phyloP scores from a whole-genome alignment of 2,888 invertebrate genomes.

The Megamerina dolium region DNA sequence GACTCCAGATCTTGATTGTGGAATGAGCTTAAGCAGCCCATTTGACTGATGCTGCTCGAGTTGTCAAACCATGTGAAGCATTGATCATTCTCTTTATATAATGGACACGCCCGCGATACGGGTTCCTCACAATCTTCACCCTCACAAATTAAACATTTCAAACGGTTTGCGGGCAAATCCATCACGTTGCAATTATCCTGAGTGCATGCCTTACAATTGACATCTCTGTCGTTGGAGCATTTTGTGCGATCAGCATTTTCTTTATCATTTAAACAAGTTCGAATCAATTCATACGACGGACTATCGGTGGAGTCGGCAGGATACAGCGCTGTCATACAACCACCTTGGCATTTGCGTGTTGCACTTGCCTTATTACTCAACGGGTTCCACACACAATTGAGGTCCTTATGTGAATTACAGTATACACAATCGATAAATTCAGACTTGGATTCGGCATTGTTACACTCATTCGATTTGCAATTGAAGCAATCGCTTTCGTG shows the following conservation, averaged over 20 bases:
- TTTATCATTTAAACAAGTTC: slow-evolving; percentile 42
- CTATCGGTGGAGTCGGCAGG: slow-evolving; percentile 24
- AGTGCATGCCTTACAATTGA: slow-evolving; percentile 29
- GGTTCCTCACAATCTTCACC: slow-evolving; percentile 32
- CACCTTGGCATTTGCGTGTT: slow-evolving; percentile 36
- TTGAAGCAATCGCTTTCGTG: slow-evolving; percentile 29
- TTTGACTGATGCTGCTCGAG: slow-evolving; percentile 27
- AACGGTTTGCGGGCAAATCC: slow-evolving; percentile 31
- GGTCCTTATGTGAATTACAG: slow-evolving; percentile 34
- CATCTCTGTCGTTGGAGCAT: slow-evolving; percentile 25
- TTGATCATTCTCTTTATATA: slow-evolving; percentile 34
- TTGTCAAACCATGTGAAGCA: slow-evolving; percentile 34
- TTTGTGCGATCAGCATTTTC: slow-evolving; percentile 30
- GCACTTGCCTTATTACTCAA: slow-evolving; percentile 16
- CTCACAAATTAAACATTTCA: slow-evolving; percentile 31
- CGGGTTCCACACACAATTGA: slow-evolving; percentile 31
- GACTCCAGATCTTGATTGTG: slow-evolving; percentile 29
- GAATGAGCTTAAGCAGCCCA: slow-evolving; percentile 41
- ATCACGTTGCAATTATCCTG: slow-evolving; percentile 29
- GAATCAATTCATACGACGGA: slow-evolving; percentile 32
- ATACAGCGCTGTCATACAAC: slow-evolving; percentile 41
- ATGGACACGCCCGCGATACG: slow-evolving; percentile 21
- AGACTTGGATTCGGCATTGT: slow-evolving; percentile 25
- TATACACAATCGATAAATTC: slow-evolving; percentile 36
- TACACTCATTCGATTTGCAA: slow-evolving; percentile 44